Conservation (phyloP, 2,888 invertebrate species). For the Drosophila limbata region DNA sequence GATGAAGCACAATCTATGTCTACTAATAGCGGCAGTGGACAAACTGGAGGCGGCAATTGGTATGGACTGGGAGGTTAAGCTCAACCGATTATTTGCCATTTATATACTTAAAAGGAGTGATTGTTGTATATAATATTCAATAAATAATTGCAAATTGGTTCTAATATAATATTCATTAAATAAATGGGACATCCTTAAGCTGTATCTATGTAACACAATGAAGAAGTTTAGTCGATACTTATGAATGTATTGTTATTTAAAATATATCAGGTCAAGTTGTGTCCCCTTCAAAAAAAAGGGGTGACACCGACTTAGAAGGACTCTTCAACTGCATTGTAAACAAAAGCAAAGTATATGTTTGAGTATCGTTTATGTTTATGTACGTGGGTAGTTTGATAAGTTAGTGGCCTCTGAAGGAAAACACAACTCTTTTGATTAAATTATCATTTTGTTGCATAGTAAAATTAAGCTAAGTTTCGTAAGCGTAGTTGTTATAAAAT, state of each 20-base stretch:
- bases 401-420: no score
- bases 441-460: no score
- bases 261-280: constrained; percentile 12
- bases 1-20: neutral
- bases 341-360: constrained; percentile 12
- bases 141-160: neutral
- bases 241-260: neutral
- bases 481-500: no score
- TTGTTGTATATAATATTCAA: neutral
- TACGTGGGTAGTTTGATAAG: neutral
- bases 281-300: neutral
- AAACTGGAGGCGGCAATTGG: neutral
- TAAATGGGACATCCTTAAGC: neutral
- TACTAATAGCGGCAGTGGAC: neutral
- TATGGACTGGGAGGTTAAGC: neutral
- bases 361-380: neutral
- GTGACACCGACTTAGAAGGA: neutral
- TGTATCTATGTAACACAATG: neutral
- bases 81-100: neutral
- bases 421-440: no score
- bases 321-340: constrained; percentile 19
- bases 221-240: constrained; percentile 16
- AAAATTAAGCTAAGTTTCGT: no score
- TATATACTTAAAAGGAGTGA: neutral
- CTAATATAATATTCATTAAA: neutral